A percentile compares a stretch with the other conserved stretches of the same genome.
Conservation (phyloP, 2,113 vertebrate species). For the Microtus oregoni region DNA sequence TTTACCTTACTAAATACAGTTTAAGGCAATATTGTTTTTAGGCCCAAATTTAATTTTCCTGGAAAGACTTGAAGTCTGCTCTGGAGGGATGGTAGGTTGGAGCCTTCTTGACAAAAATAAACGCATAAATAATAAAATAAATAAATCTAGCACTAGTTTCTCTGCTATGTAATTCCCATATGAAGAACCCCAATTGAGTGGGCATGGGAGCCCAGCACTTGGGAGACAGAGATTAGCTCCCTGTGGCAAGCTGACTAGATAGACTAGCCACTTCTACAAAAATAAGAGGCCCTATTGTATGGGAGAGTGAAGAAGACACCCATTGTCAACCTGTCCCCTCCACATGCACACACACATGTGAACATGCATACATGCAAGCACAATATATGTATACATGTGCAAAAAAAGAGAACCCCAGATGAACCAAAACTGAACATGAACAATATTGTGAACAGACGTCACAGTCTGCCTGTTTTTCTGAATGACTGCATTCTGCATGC, state of each 20-base stretch:
- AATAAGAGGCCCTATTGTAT: neutral
- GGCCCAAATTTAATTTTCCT: conserved; percentile 73
- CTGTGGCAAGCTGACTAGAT: neutral
- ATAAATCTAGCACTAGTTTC: neutral
- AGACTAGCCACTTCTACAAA: neutral
- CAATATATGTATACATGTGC: neutral
- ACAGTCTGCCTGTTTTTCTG: neutral
- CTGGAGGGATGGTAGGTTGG: conserved; percentile 65
- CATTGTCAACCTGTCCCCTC: neutral
- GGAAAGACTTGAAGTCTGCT: conserved; percentile 71
- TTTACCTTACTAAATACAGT: conserved; percentile 76
- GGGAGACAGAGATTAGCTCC: neutral
- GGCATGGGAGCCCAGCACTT: neutral
- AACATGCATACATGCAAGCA: neutral
- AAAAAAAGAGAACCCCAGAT: neutral
- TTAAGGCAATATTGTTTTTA: conserved; percentile 47
- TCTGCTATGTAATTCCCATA: conserved; percentile 55
- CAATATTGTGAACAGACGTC: neutral
- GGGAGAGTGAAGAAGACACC: neutral
- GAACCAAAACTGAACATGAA: neutral
- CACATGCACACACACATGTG: neutral
- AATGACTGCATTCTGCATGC: neutral
- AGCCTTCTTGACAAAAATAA: conserved; percentile 73
- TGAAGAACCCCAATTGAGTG: conserved; percentile 1
- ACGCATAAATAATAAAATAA: conserved; percentile 68